Percentiles rank a stretch among this genome's conserved stretches.
Conservation (phyloP, 2,888 invertebrate species). For the Polia nebulosa region DNA sequence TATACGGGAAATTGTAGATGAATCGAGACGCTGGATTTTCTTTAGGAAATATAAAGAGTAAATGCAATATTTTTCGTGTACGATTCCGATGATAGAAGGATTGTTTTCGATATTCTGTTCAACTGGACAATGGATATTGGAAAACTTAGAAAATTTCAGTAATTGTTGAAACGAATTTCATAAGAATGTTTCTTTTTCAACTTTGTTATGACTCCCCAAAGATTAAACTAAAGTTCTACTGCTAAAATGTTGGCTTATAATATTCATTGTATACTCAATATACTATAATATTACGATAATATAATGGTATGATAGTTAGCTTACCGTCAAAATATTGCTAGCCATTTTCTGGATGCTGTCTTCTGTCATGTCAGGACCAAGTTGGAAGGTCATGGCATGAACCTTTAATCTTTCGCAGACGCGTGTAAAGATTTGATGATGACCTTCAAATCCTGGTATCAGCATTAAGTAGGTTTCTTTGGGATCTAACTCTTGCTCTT, state of each 20-base stretch:
- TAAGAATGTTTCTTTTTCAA: conserved; percentile 1
- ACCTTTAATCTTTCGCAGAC: conserved; percentile 72
- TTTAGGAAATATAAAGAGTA: conserved; percentile 44
- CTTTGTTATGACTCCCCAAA: background rate
- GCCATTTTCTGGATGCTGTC: conserved; percentile 73
- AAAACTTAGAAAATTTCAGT: conserved; percentile 19
- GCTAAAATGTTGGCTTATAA: background rate
- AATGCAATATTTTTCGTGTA: conserved; percentile 52
- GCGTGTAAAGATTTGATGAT: conserved; percentile 69
- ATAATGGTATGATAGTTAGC: background rate
- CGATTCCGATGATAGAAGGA: conserved; percentile 15
- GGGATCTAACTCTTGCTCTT: conserved; percentile 67
- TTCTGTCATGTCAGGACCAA: conserved; percentile 72
- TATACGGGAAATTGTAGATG: conserved; percentile 58
- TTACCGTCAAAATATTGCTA: conserved; percentile 39
- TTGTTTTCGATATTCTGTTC: conserved; percentile 47
- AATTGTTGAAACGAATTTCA: conserved; percentile 20
- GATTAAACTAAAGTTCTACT: background rate
- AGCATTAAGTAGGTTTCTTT: conserved; percentile 71
- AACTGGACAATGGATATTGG: conserved; percentile 43
- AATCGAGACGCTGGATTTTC: conserved; percentile 54
- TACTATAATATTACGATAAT: too few relatives aligned
- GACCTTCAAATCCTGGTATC: conserved; percentile 80
- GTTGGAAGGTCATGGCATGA: conserved; percentile 71
- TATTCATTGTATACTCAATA: too few relatives aligned